phyloP scores from a whole-genome alignment of 2,113 vertebrate genomes.

The Corydoras maculifer region DNA sequence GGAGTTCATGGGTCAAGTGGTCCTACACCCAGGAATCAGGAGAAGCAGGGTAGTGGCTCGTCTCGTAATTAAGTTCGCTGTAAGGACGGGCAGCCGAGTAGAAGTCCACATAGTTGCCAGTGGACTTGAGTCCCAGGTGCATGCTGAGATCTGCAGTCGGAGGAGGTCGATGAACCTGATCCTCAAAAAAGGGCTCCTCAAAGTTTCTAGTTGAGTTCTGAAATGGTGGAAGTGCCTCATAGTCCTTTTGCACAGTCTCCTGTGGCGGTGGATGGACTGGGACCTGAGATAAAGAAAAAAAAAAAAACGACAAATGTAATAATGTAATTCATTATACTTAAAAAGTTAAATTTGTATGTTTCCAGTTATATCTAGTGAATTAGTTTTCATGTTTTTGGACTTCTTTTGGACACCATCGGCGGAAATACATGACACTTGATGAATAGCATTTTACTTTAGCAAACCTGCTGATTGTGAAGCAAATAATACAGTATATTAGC shows the following conservation, averaged over 20 bases:
- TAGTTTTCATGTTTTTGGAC: no score
- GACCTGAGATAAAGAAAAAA: conserved; percentile 60
- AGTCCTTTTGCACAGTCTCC: conserved; percentile 90
- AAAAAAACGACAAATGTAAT: neutral
- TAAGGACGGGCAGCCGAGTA: conserved; percentile 98
- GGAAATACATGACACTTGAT: no score
- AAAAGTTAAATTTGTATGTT: no score
- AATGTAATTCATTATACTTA: no score
- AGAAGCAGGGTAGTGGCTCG: conserved; percentile 98
- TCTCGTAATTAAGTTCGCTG: conserved; percentile 99
- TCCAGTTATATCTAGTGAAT: no score
- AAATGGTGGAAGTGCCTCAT: conserved; percentile 90
- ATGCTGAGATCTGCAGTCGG: conserved; percentile 90
- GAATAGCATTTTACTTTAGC: no score
- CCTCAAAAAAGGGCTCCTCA: conserved; percentile 84
- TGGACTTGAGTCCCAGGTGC: conserved; percentile 99
- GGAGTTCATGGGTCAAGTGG: conserved; percentile 38
- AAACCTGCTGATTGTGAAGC: no score
- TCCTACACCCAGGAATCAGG: conserved; percentile 98
- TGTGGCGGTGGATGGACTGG: conserved; percentile 84
- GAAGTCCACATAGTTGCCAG: conserved; percentile 99
- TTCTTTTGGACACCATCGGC: no score
- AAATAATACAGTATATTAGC: no score
- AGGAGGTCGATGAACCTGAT: conserved; percentile 81
- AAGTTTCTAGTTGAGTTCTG: conserved; percentile 83